Evolutionary conservation across 2,888 invertebrate genomes (phyloP).

Genomic region (Acholoe squamosa): DNA sequence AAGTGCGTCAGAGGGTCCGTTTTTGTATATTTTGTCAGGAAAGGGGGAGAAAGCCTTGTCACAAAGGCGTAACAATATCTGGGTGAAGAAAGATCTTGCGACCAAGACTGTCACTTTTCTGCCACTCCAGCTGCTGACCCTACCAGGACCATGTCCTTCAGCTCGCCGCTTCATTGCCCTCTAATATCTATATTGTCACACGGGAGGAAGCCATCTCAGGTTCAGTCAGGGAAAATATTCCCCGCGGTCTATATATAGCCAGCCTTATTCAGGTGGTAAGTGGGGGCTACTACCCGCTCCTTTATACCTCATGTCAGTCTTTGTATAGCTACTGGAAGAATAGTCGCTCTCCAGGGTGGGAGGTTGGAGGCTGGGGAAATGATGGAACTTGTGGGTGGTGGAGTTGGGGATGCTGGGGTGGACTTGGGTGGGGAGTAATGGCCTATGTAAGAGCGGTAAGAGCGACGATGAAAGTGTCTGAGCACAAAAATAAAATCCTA

Average conservation of each 20-base stretch:
- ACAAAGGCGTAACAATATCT: not conserved
- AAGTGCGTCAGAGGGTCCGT: not conserved
- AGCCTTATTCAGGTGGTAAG: not conserved
- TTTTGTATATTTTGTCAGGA: not conserved
- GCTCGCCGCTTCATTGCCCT: conserved; percentile 2
- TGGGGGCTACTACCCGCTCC: not conserved
- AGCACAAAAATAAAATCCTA: too few species aligned
- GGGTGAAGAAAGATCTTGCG: not conserved
- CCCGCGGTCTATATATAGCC: not conserved
- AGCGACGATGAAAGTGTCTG: too few species aligned
- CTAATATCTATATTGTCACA: conserved; percentile 44
- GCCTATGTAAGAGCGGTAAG: too few species aligned
- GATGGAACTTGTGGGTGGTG: too few species aligned
- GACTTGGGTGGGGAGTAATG: too few species aligned
- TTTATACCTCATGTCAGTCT: not conserved
- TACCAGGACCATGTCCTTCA: not conserved
- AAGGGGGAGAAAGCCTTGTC: not conserved
- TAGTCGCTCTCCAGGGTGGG: not conserved
- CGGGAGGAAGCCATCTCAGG: not conserved
- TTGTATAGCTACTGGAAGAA: not conserved
- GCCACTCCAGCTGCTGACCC: not conserved
- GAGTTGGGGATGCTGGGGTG: too few species aligned
- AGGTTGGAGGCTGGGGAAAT: too few species aligned
- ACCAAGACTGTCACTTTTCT: not conserved
- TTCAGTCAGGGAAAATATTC: not conserved